Evolutionary conservation across 2,888 invertebrate genomes (phyloP), one percentile per base, ranked within the genome.

Genomic region (Caradrina kadenii): DNA sequence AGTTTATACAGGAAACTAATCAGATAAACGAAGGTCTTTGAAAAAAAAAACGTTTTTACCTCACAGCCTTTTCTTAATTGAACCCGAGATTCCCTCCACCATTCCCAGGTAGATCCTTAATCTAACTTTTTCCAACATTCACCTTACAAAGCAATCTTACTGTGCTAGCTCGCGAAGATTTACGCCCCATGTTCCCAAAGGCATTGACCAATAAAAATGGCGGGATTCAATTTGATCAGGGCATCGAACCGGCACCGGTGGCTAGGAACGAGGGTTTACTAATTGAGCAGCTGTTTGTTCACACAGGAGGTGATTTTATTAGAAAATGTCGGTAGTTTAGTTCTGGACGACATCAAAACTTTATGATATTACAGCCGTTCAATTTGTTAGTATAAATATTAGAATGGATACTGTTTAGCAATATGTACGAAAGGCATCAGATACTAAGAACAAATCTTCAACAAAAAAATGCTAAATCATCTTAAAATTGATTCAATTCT

Each of bases 211-310:
- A 82, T 82, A 77, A 83, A 83, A 86, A 82, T 66, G 56, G 69
- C 69, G 61, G 59, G 71, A 79, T 84, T 80, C 80, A 83, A 88
- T 87, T 86, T 69, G 66, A 80, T 70, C 79, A 73, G 85, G 81
- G 81, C 86, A 77, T 85, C 84, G 86, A 85, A 84, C 86, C 76
- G 75, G 50, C 65, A 73, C 76, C 65, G 63, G 59, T 63, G 68
- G 69, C 62, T 73, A 73, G 63, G 50, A 69, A 69, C 69, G 80
- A 78, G 87, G 84, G 78, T 63, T 70, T 69, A 73, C 63, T 83
- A 85, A 87, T 88, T 86, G 83, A 77, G 71, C 59, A 60, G 60
- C 60, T 49, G 63, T 67, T 74, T 70, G 74, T 77, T 77, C 68
- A 55, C 70, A 77, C 61, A 68, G 69, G 69, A 67, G 79, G 69